phyloP scores from a whole-genome alignment of 2,797 vertebrate species.

The Cyclopterus lumpus region DNA sequence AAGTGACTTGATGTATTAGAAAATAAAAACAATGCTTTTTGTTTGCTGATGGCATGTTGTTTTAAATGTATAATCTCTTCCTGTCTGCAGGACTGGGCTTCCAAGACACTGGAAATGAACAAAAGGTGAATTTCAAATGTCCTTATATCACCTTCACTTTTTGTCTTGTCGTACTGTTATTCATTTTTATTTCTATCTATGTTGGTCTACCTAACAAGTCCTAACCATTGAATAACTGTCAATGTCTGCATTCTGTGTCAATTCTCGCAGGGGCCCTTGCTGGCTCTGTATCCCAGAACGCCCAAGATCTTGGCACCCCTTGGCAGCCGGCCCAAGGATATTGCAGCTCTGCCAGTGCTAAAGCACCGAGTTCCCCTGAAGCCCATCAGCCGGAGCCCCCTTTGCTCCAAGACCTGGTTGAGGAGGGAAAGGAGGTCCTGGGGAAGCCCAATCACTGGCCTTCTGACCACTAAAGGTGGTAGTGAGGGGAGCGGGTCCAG shows the following conservation, averaged over 20 bases:
- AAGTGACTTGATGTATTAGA: neutral
- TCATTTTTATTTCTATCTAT: neutral
- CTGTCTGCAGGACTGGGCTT: constrained; percentile 73
- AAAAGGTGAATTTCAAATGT: constrained; percentile 67
- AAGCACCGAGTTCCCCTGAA: constrained; percentile 66
- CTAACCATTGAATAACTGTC: neutral
- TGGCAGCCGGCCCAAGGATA: constrained; percentile 45
- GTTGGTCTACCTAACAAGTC: neutral
- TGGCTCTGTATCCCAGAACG: constrained; percentile 55
- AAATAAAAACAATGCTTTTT: neutral
- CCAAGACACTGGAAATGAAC: constrained; percentile 50
- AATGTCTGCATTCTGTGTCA: neutral
- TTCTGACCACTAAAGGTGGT: constrained; percentile 48
- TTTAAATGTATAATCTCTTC: constrained; percentile 4
- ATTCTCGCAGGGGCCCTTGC: constrained; percentile 48
- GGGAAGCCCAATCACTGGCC: constrained; percentile 26
- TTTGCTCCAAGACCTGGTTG: constrained; percentile 46
- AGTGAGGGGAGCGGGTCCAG: constrained; percentile 78
- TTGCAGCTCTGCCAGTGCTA: constrained; percentile 35
- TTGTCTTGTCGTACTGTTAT: neutral
- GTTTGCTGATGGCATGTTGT: neutral
- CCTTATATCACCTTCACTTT: neutral
- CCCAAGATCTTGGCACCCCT: constrained; percentile 79
- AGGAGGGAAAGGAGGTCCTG: constrained; percentile 55
- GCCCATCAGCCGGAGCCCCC: constrained; percentile 63